Percentiles rank a stretch among this genome's conserved stretches.
phyloP scores from a whole-genome alignment of 37 sponge, comb jelly and placozoan genomes.

The Oscarella lobularis region DNA sequence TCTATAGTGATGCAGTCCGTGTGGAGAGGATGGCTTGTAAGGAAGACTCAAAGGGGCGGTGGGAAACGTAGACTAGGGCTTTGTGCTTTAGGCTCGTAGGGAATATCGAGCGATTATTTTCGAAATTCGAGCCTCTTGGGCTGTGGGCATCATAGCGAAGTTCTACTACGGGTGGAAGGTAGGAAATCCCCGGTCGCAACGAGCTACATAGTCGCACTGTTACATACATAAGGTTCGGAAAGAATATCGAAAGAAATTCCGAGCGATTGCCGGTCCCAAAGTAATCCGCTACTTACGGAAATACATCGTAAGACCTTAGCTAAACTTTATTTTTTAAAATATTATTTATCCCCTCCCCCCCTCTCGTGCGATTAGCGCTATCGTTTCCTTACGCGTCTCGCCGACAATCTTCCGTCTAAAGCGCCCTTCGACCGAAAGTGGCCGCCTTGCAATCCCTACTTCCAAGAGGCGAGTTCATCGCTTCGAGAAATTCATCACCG shows the following conservation, averaged over 20 bases:
- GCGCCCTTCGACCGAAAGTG: conserved; percentile 64
- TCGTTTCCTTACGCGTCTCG: conserved; percentile 31
- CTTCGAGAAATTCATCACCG: conserved; percentile 52
- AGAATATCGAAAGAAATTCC: conserved; percentile 1
- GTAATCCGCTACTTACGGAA: neutral
- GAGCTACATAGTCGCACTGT: too few species aligned
- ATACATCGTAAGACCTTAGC: neutral
- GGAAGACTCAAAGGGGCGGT: neutral
- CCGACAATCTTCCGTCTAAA: conserved; percentile 33
- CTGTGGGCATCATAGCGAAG: conserved; percentile 15
- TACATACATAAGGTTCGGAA: conserved; percentile 35
- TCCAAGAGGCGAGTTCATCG: conserved; percentile 16
- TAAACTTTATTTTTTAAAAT: too few species aligned
- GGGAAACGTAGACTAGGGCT: neutral
- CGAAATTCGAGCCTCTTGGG: conserved; percentile 10
- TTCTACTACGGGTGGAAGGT: conserved; percentile 24
- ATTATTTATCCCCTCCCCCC: too few species aligned
- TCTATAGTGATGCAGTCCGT: neutral
- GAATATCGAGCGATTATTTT: conserved; percentile 21
- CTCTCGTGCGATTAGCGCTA: conserved; percentile 49
- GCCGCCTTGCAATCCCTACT: conserved; percentile 40
- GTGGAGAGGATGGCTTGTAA: neutral
- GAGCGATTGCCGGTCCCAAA: neutral
- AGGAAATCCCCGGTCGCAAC: neutral
- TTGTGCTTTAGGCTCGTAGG: conserved; percentile 15